Evolutionary conservation across 2,888 invertebrate species (phyloP).

Genomic region (Creontiades dilutus): DNA sequence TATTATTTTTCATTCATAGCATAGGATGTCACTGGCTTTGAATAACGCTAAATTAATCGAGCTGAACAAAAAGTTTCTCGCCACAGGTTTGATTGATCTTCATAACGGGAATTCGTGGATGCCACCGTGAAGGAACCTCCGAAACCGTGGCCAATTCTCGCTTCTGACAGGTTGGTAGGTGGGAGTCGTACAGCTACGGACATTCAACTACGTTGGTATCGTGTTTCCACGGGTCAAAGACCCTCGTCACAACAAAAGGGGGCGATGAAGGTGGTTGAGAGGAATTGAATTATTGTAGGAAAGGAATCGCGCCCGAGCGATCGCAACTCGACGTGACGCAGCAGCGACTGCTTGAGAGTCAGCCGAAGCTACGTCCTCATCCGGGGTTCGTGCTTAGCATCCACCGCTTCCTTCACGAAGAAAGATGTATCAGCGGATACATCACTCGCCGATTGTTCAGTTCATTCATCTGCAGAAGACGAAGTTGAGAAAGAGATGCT

Average conservation of each 20-base stretch:
- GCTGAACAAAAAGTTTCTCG: too few relatives aligned
- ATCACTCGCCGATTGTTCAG: neutral
- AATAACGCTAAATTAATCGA: too few relatives aligned
- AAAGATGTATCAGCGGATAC: too few relatives aligned
- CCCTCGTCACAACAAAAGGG: constrained; percentile 26
- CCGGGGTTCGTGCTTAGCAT: constrained; percentile 1
- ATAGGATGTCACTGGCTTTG: too few relatives aligned
- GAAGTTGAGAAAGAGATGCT: too few relatives aligned
- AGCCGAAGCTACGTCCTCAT: constrained; percentile 16
- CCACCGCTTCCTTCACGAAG: too few relatives aligned
- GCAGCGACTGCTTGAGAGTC: constrained; percentile 5
- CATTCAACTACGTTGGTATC: neutral
- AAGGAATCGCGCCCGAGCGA: neutral
- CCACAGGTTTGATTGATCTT: neutral
- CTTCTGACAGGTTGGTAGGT: neutral
- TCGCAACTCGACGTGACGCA: neutral
- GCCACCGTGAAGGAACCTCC: constrained; percentile 10
- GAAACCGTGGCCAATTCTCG: neutral
- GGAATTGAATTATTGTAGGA: constrained; percentile 1
- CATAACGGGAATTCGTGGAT: neutral
- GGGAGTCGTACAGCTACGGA: constrained; percentile 12
- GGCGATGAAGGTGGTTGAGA: neutral
- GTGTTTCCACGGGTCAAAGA: constrained; percentile 15
- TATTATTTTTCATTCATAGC: too few relatives aligned
- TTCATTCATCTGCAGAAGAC: neutral